phyloP scores from a whole-genome alignment of 2,113 vertebrate species.

The Ageneiosus marmoratus region DNA sequence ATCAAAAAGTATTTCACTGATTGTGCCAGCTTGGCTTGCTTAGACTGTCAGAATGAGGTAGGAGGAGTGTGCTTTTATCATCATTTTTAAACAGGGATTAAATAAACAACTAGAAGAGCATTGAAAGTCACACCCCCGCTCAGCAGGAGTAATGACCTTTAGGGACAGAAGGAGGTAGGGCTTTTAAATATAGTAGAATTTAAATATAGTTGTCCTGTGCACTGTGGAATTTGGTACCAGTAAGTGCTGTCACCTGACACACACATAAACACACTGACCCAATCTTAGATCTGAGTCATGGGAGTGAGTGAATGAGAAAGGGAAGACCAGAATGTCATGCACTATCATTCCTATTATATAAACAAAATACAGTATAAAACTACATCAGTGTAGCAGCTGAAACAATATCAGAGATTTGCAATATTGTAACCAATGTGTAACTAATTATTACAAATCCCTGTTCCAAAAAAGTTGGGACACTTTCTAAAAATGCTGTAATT shows the following conservation, averaged over 20 bases:
- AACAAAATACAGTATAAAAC: no score
- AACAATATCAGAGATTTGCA: no score
- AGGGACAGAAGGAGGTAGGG: conserved; percentile 3
- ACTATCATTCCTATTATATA: not conserved
- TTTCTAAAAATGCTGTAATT: no score
- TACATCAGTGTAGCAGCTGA: no score
- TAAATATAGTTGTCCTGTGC: conserved; percentile 55
- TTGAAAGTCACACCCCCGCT: conserved; percentile 10
- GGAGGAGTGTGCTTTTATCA: not conserved
- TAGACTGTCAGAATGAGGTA: not conserved
- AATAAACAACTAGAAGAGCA: not conserved
- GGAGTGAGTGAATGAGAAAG: not conserved
- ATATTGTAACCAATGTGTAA: no score
- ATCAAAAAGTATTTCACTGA: not conserved
- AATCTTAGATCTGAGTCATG: conserved; percentile 24
- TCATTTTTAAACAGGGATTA: not conserved
- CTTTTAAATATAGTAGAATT: conserved; percentile 55
- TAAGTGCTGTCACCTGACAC: conserved; percentile 25
- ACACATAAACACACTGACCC: conserved; percentile 11
- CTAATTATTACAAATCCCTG: no score
- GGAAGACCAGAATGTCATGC: not conserved
- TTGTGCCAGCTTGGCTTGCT: conserved; percentile 1
- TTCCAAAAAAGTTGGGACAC: no score
- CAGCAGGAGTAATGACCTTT: conserved; percentile 34
- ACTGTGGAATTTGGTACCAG: conserved; percentile 47